Conservation (phyloP, 2,113 vertebrate genomes). For the Electrona antarctica region DNA sequence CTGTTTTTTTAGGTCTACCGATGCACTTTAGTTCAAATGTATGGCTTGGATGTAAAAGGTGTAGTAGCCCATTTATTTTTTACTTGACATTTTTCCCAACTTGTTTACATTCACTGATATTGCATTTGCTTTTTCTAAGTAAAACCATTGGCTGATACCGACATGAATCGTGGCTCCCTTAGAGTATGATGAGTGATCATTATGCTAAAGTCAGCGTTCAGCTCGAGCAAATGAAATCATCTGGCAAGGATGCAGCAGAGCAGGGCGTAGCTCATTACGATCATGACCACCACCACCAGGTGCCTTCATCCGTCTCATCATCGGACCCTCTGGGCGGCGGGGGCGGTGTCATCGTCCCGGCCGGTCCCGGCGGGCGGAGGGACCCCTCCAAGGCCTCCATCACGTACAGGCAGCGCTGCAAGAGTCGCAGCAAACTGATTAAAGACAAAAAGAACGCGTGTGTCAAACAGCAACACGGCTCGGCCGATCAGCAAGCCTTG, state of each 20-base stretch:
- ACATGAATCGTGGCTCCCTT: too few relatives aligned
- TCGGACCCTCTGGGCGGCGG: constrained; percentile 37
- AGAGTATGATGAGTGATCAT: constrained; percentile 69
- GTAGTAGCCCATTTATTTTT: too few relatives aligned
- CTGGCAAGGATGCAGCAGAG: constrained; percentile 41
- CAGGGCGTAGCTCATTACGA: constrained; percentile 40
- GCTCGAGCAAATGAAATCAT: constrained; percentile 63
- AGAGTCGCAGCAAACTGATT: constrained; percentile 46
- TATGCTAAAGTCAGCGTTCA: constrained; percentile 66
- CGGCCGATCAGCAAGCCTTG: constrained; percentile 10
- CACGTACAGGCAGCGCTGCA: constrained; percentile 54
- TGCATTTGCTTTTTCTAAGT: too few relatives aligned
- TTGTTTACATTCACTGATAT: too few relatives aligned
- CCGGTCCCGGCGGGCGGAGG: neutral
- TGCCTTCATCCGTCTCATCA: constrained; percentile 53
- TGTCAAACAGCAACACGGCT: constrained; percentile 26
- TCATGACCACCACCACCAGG: constrained; percentile 42
- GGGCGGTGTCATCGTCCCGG: neutral
- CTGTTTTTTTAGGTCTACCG: too few relatives aligned
- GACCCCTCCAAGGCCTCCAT: constrained; percentile 36
- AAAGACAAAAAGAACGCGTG: constrained; percentile 43
- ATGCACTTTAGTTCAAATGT: too few relatives aligned
- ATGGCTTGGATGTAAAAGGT: too few relatives aligned
- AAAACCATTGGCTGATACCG: too few relatives aligned
- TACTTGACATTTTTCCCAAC: too few relatives aligned